Percentiles rank a stretch among this genome's conserved stretches.
Conservation (phyloP, 2,113 vertebrate species). For the Cryptoleucopteryx plumbea region DNA sequence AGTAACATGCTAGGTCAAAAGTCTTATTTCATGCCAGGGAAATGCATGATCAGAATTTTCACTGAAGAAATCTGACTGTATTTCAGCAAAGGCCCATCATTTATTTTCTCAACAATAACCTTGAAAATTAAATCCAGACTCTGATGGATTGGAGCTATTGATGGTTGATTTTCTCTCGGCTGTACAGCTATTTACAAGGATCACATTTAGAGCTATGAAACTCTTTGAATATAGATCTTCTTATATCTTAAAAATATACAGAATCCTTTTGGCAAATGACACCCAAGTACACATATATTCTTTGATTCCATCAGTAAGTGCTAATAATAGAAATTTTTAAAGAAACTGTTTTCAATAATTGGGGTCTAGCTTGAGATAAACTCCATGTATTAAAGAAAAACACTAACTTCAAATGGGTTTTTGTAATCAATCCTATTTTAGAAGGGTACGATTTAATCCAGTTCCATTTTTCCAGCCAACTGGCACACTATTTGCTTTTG, state of each 20-base stretch:
- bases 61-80: background rate
- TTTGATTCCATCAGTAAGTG: background rate
- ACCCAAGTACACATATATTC: background rate
- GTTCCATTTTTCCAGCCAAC: background rate
- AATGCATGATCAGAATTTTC: background rate
- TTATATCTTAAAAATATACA: background rate
- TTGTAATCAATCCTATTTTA: background rate
- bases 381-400: background rate
- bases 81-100: background rate
- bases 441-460: background rate
- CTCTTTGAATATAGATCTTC: background rate
- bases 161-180: background rate
- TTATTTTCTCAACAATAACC: conserved; percentile 24
- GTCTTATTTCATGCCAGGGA: background rate
- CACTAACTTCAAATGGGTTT: background rate
- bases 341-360: background rate
- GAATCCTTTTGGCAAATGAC: background rate
- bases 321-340: background rate
- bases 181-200: background rate
- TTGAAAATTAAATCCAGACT: conserved; percentile 17
- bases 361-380: background rate
- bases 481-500: background rate
- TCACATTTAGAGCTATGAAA: background rate
- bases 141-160: background rate
- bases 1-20: background rate